phyloP scores from a whole-genome alignment of 2,797 vertebrate genomes.

The Microhierax caerulescens region DNA sequence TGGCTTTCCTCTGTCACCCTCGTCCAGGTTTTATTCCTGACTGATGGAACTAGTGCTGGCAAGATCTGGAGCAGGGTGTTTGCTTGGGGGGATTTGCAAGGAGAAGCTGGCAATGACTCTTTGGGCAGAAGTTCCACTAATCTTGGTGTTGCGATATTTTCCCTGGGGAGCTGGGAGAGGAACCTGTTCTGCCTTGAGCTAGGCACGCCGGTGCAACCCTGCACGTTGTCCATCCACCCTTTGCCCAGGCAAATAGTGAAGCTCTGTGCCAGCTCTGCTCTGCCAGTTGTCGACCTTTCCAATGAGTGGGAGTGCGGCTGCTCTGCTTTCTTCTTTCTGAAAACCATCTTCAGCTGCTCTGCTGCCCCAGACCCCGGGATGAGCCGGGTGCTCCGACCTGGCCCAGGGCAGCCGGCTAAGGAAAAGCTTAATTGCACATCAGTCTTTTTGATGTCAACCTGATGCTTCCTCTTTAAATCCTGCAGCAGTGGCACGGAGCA shows the following conservation, averaged over 20 bases:
- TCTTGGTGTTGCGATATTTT: background rate
- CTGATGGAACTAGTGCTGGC: background rate
- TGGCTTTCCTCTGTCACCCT: background rate
- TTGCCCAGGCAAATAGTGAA: background rate
- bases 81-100: background rate
- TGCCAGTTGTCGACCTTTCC: background rate
- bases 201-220: accelerated
- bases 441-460: background rate
- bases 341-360: background rate
- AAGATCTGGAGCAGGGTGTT: background rate
- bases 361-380: accelerated
- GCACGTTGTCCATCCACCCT: accelerated
- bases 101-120: background rate
- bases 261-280: background rate
- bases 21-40: background rate
- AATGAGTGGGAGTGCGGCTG: background rate
- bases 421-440: accelerated
- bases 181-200: background rate
- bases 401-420: accelerated
- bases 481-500: background rate
- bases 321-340: background rate
- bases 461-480: background rate
- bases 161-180: background rate
- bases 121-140: background rate
- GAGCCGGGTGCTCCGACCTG: background rate